Evolutionary conservation across 2,888 invertebrate genomes (phyloP), one percentile per base, ranked within the genome.

Genomic region (Cataglyphis altisquamis): DNA sequence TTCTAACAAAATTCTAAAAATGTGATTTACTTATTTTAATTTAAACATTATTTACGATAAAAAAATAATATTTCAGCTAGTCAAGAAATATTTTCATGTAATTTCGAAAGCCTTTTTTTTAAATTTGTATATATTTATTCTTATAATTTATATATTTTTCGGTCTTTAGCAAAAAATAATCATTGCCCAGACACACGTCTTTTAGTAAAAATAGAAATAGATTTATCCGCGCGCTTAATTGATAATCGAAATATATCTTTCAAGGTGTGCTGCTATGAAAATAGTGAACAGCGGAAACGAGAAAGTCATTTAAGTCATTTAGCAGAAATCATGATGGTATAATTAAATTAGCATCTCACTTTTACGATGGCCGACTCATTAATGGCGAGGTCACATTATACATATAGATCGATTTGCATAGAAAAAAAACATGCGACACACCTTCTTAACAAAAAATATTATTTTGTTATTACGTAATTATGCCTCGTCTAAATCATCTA

Each of bases 311-410:
- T 36, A 63, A 36, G 21, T 55, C 21, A 55, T 55, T 52, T 52
- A 4, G n/a, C 8, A 52, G 52, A 8, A 18, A 36, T 25, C 3
- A 45, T 8, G 1, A 18, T 60, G 15, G 36, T 75, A 36, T 52
- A 62, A 74, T 75, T 18, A 63, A 75, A 75, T 64, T 75, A 75
- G 39, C 64, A 75, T 75, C 15, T 52, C 12, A 25, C 18, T 45
- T 29, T 62, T 57, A 64, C 6, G 4, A 18, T 12, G 29, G 0
- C 8, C 3, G 12, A 48, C 21, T 63, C 21, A 63, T 52, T 21
- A 74, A 41, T 8, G n/a, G 3, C 36, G 25, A 75, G 74, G 63
- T 52, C 63, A 57, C 39, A 18, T 72, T 72, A 57, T 72, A n/a
- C 15, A 55, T 25, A n/a, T 29, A n/a, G 29, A n/a, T 18, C 15